Evolutionary conservation across 2,113 vertebrate genomes (phyloP), one percentile per base, ranked within the genome.

Genomic region (Hystrix cristata): DNA sequence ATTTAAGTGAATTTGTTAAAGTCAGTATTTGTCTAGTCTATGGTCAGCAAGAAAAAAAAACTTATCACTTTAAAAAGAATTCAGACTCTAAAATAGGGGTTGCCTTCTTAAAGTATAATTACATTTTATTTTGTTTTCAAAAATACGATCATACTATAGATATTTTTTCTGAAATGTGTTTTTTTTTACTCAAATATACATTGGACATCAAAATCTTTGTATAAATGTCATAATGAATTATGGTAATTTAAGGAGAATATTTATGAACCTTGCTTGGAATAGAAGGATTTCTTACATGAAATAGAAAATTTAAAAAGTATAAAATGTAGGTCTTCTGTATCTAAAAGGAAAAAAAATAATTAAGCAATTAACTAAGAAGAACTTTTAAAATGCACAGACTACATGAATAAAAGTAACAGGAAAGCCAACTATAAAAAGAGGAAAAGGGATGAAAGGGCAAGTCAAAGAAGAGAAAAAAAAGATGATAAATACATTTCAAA

Each of bases 141-240:
- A 95, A 48, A 27, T 48, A 46, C 48, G 25, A 76, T 76, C 72
- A 48, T 48, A 5, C 25, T 98, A 98, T 27, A 96, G 97, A 98
- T 98, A 98, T 60, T 57, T 98, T 97, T 81, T 97, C 43, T 48
- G 65, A 98, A 98, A 98, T 98, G 97, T 71, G 14, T 18, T 38
- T 72, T 72, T 29, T 15, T 46, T 48, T 48, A 76, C 27, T 25
- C 38, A 72, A 72, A 72, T 23, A 23, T 13, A 76, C 43, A 76
- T 48, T 27, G 29, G 11, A 76, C 13, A 43, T 72, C n/a, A 72
- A 43, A 76, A 15, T 76, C 48, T 48, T 48, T 76, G 15, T 74
- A 48, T 74, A 48, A 71, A 14, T 46, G 29, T 76, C 2, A 43
- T 72, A 72, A 48, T 48, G 0, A 76, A 29, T 76, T 76, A 72